Conservation (phyloP, 2,113 vertebrate genomes). For the Rhombomys opimus region DNA sequence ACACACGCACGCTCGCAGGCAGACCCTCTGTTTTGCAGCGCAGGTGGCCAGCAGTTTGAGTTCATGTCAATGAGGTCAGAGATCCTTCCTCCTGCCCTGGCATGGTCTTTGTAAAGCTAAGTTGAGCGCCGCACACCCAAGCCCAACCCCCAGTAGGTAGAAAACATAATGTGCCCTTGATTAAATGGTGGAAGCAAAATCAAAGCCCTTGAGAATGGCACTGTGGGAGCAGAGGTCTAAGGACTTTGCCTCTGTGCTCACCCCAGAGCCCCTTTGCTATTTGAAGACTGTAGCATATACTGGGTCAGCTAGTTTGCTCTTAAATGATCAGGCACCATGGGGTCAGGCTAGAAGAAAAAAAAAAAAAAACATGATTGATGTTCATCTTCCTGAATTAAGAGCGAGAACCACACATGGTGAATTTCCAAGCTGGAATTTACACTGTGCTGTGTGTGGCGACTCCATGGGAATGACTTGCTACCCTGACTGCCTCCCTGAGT, state of each 20-base stretch:
- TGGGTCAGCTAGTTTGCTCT: background rate
- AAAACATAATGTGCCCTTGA: conserved; percentile 27
- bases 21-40: background rate
- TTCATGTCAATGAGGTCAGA: conserved; percentile 64
- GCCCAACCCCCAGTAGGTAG: background rate
- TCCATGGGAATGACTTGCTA: background rate
- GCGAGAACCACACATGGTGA: background rate
- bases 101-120: background rate
- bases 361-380: background rate
- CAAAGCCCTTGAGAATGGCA: background rate
- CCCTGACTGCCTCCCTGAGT: background rate
- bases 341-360: background rate
- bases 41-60: conserved; percentile 70
- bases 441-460: background rate
- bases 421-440: conserved; percentile 41
- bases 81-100: background rate
- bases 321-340: background rate
- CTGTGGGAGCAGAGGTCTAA: background rate
- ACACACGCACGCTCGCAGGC: rapidly evolving
- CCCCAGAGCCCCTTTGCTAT: background rate
- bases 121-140: background rate
- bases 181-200: conserved; percentile 1
- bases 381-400: conserved; percentile 58
- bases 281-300: background rate
- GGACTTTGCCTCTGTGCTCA: background rate